These are phyloP conservation scores for Drosophila erecta DNA, from an alignment of 1,140 invertebrate genomes.

Conservation along the genomic window DNA sequence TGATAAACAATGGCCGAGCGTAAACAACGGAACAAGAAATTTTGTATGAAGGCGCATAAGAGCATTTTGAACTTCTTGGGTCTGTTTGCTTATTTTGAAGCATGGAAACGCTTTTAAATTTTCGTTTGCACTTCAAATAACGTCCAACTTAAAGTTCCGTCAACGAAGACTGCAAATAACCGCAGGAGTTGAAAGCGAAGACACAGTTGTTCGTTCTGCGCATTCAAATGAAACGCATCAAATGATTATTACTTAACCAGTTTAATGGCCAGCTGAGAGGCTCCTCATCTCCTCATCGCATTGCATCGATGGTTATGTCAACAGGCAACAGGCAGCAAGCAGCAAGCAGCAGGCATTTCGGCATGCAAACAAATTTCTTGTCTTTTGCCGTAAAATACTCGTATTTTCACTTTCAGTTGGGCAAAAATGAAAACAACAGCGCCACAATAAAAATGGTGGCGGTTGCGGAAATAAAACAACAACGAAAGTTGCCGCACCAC, in stretches of 20 bases:
- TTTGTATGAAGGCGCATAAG: constrained; percentile 21
- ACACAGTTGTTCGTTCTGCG: constrained; percentile 25
- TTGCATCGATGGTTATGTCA: constrained; percentile 64
- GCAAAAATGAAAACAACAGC: constrained; percentile 52
- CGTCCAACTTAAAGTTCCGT: constrained; percentile 13
- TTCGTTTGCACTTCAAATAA: constrained; percentile 35
- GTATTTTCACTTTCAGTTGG: constrained; percentile 73
- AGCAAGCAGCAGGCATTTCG: constrained; percentile 24
- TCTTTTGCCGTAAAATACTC: constrained; percentile 48
- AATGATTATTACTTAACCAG: constrained; percentile 54
- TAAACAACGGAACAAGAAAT: constrained; percentile 34
- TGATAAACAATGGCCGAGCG: constrained; percentile 43
- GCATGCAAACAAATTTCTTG: constrained; percentile 55
- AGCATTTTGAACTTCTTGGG: constrained; percentile 9
- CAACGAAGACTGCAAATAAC: constrained; percentile 4
- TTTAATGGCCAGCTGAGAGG: constrained; percentile 41
- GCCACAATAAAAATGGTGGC: constrained; percentile 49
- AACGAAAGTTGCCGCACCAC: constrained; percentile 66
- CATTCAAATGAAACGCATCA: constrained; percentile 34
- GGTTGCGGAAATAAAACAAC: constrained; percentile 76
- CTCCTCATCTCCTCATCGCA: constrained; percentile 10
- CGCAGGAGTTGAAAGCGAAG: constrained; percentile 3
- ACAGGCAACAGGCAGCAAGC: constrained; percentile 28
- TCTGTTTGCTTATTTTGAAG: constrained; percentile 42
- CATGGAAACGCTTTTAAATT: constrained; percentile 50